A percentile compares a stretch with the other conserved stretches of the same genome.
These are phyloP conservation scores for Epinephelus malabaricus DNA, from an alignment of 2,797 vertebrate genomes.

Conservation along the genomic window DNA sequence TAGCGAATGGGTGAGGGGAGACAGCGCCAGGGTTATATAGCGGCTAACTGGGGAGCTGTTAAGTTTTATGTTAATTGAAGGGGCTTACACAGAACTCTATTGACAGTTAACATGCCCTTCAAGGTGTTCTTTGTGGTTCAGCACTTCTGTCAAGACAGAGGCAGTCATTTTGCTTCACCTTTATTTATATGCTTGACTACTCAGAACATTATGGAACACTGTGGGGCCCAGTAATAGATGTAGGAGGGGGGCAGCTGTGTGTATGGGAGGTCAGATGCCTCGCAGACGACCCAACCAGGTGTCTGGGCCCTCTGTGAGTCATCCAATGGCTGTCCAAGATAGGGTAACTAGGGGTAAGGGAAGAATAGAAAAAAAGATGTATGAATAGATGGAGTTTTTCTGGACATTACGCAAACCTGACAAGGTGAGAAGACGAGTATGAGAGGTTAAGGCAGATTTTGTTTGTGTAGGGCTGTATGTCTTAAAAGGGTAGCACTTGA, in stretches of 20 bases:
- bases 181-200: slow-evolving; percentile 98
- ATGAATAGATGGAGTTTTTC: slow-evolving; percentile 46
- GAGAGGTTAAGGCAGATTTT: slow-evolving; percentile 13
- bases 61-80: slow-evolving; percentile 90
- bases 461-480: slow-evolving; percentile 18
- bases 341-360: slow-evolving; percentile 53
- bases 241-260: slow-evolving; percentile 68
- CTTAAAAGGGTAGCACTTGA: slow-evolving; percentile 37
- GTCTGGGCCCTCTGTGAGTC: slow-evolving; percentile 64
- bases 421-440: slow-evolving; percentile 34
- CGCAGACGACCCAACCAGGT: slow-evolving; percentile 75
- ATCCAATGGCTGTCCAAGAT: slow-evolving; percentile 53
- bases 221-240: slow-evolving; percentile 83
- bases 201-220: slow-evolving; percentile 91
- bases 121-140: slow-evolving; percentile 96
- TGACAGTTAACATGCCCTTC: slow-evolving; percentile 92
- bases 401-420: slow-evolving; percentile 58
- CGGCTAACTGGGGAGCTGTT: slow-evolving; percentile 83
- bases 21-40: slow-evolving; percentile 77
- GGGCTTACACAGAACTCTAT: slow-evolving; percentile 88
- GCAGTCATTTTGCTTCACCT: slow-evolving; percentile 95
- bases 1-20: slow-evolving; percentile 63
- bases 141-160: slow-evolving; percentile 97
- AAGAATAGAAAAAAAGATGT: slow-evolving; percentile 56
- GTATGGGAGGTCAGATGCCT: slow-evolving; percentile 77